Evolutionary conservation across 2,888 invertebrate genomes (phyloP), one percentile per base, ranked within the genome.

Genomic region (Taenaris catops): DNA sequence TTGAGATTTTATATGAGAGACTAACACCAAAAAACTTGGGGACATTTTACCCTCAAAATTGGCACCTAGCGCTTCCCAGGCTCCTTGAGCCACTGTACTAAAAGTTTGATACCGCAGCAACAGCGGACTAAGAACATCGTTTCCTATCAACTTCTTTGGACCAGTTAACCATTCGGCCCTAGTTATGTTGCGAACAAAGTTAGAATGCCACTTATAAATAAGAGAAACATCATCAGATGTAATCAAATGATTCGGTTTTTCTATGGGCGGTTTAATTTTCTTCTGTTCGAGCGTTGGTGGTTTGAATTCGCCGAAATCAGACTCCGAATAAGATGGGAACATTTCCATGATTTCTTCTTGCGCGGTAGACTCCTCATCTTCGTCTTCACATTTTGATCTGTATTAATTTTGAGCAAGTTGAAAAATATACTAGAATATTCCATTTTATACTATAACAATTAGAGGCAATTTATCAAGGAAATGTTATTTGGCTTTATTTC

Each of bases 261-360:
- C 40, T 19, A 51, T 53, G 39, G 42, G 56, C 42, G 48, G 36
- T 55, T 68, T 75, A 1, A 68, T 47, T 41, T 84, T 87, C 29
- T 57, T 71, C 49, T 87, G 76, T 48, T 91, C 91, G 10, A 91
- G 50, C 0, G 35, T 80, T 41, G 49, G 74, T 38, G 59, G 80
- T 68, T 57, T 90, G 70, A 94, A 89, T 44, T 94, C 94, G 0
- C 87, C 76, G 65, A 94, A 95, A 62, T 95, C 94, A 25, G 80
- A 65, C 2, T 91, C 91, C 0, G 91, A 83, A 49, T 88, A 89
- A 0, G 90, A 91, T 0, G 94, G 94, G 58, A 95, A 95, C 58
- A 93, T 79, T 57, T 90, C 84, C 43, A 88, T 79, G 35, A 94
- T 89, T 73, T 94, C 93, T 34, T 88, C 73, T 8, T 87, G 65